Evolutionary conservation across 2,797 vertebrate genomes (phyloP), one percentile per base, ranked within the genome.

Genomic region (Melanotaenia boesemani): DNA sequence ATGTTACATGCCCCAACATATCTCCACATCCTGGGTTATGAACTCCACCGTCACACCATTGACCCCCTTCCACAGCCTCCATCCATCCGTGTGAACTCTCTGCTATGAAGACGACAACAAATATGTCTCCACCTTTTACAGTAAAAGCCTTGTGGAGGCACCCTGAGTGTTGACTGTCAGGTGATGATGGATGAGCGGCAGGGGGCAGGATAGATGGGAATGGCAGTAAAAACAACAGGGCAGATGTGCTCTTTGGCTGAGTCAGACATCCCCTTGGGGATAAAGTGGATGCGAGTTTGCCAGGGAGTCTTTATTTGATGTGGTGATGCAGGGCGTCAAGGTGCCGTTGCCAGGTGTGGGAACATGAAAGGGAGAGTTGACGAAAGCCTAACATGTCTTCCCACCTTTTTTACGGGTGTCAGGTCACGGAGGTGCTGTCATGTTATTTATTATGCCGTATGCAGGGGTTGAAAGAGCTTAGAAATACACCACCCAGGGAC

Each of bases 281-380:
- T 77, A 57, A 85, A 72, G 77, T 83, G 81, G 67, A 81, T 81
- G 82, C 52, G 72, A 79, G 84, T 86, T 85, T 81, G 76, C 77
- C 84, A 62, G 44, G 70, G 80, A 85, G 81, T 76, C 69, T 83
- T 18, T 79, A 56, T 88, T 91, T 94, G 92, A 94, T 93, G 93
- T 94, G 90, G 91, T 76, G 77, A 64, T 77, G 83, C 77, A 63
- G 80, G 74, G 86, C 28, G 52, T 80, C 76, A 82, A 77, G 76
- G 57, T 52, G 72, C 74, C 77, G 80, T 24, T 83, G 82, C 92
- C 93, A 94, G 94, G 94, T 93, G 93, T 89, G 82, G 70, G 58
- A 72, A 93, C 90, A 89, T 95, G 89, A 95, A 94, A 93, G 90
- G 86, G 87, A 94, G 91, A 92, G 91, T 89, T 74, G 71, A 85